phyloP scores from a whole-genome alignment of 2,797 vertebrate species.

The Aythya fuligula region DNA sequence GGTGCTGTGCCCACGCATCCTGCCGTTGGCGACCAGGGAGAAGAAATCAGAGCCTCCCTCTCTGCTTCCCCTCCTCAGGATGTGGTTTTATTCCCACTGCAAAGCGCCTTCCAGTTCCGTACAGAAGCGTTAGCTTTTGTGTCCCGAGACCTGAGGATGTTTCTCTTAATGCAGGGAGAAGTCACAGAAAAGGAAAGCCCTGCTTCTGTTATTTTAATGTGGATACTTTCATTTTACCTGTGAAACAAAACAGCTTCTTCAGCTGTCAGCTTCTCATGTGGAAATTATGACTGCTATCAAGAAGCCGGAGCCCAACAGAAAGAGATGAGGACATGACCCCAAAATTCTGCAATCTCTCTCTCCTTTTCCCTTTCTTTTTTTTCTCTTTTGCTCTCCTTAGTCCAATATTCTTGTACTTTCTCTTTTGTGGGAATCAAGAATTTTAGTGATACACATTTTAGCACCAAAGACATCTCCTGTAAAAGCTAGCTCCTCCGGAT shows the following conservation, averaged over 20 bases:
- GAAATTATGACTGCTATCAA: not conserved
- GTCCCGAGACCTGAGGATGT: not conserved
- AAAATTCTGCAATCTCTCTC: not conserved
- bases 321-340: not conserved
- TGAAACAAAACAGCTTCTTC: constrained; percentile 10
- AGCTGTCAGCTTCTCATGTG: not conserved
- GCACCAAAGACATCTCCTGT: not conserved
- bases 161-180: not conserved
- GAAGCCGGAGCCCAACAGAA: not conserved
- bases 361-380: not conserved
- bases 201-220: not conserved
- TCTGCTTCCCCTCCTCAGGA: not conserved
- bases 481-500: constrained; percentile 19
- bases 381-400: not conserved
- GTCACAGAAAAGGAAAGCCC: not conserved
- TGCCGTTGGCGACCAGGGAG: not conserved
- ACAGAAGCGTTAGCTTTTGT: not conserved
- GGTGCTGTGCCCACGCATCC: not conserved
- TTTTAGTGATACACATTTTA: constrained; percentile 7
- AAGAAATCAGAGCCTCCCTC: not conserved
- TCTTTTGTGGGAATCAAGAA: not conserved
- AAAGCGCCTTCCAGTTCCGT: not conserved
- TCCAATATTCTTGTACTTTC: not conserved
- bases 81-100: not conserved
- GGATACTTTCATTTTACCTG: not conserved